Evolutionary conservation across 2,797 vertebrate genomes (phyloP).

Genomic region (Channallabes apus): DNA sequence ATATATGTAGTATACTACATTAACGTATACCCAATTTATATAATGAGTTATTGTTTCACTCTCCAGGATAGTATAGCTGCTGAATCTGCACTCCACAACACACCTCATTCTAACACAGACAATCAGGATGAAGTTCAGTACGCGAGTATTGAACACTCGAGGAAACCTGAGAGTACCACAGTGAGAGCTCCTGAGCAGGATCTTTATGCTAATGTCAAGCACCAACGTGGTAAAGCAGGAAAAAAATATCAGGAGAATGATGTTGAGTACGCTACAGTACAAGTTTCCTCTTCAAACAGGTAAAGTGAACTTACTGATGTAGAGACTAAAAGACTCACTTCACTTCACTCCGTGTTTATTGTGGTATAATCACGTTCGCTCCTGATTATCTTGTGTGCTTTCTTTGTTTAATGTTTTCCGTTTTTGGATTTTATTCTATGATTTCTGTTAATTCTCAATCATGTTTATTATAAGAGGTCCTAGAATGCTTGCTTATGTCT

Average conservation of each 20-base stretch:
- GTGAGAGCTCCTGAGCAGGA: neutral
- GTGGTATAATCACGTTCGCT: no score
- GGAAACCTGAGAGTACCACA: neutral
- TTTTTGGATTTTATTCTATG: neutral
- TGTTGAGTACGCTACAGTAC: neutral
- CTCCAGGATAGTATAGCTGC: neutral
- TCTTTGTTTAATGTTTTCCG: neutral
- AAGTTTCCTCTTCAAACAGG: neutral
- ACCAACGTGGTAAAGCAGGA: no score
- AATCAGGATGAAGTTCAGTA: constrained; percentile 4
- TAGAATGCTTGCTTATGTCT: neutral
- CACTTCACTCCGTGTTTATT: neutral
- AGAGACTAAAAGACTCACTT: neutral
- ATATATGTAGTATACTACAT: no score
- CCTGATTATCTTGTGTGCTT: no score
- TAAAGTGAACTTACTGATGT: neutral
- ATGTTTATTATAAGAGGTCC: neutral
- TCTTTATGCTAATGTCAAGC: neutral
- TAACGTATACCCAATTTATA: neutral
- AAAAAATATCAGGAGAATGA: neutral
- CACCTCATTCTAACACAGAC: neutral
- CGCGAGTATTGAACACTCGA: neutral
- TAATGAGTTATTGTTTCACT: neutral
- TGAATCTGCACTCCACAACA: neutral
- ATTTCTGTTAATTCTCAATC: neutral